These are phyloP conservation scores for Caenorhabditis inopinata DNA, from an alignment of 1,140 invertebrate species.

Conservation along the genomic window DNA sequence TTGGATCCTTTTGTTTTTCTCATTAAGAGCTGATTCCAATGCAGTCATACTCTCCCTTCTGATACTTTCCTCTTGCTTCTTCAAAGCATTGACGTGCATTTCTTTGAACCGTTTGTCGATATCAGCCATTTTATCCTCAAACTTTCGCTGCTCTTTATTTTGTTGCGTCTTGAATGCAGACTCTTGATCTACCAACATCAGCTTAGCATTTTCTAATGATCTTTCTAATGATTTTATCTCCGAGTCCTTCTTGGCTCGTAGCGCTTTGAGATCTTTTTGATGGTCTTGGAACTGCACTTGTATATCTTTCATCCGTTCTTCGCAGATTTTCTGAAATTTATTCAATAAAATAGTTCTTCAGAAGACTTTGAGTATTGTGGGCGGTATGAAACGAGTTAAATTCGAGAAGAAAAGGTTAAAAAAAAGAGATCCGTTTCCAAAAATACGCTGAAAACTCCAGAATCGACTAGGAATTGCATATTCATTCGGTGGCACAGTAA, in stretches of 20 bases:
- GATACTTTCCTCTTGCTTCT: background rate
- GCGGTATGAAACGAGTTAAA: no score
- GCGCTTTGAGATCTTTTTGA: background rate
- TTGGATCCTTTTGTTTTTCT: background rate
- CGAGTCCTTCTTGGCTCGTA: background rate
- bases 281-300: background rate
- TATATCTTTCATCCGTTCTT: background rate
- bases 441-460: no score
- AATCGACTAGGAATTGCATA: no score
- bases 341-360: no score
- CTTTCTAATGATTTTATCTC: background rate
- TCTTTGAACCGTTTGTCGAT: background rate
- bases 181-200: background rate
- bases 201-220: background rate
- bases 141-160: background rate
- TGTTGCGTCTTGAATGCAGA: background rate
- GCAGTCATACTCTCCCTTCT: background rate
- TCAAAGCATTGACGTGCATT: background rate
- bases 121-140: background rate
- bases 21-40: background rate
- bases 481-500: no score
- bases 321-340: no score
- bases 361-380: no score
- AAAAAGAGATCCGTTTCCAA: no score
- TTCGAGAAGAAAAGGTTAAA: no score